Evolutionary conservation across 2,113 vertebrate genomes (phyloP), one percentile per base, ranked within the genome.

Genomic region (Aspiorhynchus laticeps): DNA sequence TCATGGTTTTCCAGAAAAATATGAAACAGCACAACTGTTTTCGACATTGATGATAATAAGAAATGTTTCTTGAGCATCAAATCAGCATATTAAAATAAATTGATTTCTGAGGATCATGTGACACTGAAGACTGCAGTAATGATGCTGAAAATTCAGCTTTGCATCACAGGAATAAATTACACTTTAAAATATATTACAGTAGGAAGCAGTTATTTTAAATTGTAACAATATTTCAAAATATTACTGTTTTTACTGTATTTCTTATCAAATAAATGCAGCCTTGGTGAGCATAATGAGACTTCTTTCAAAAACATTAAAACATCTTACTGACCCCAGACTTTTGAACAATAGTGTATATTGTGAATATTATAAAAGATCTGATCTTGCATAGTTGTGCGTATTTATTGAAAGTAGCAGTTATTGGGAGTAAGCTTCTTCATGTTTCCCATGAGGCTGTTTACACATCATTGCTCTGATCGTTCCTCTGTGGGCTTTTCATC

Each of bases 401-500:
- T 11, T 33, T n/a, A 56, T 17, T 69, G 28, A 12, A 36, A 61
- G 43, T 14, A 80, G 19, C 59, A 28, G 53, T 21, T n/a, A 15
- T 19, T 77, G 24, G 14, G 69, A 89, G 81, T 61, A 36, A 21
- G 77, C 59, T 69, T 87, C 76, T 82, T 12, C 21, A 77, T 84
- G 90, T 90, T 69, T 71, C 88, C 1, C 87, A 80, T 80, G 91
- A 87, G 88, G 91, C 67, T 96, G 96, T 77, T 31, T 28, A 82
- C 83, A 43, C 91, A 91, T 99, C 98, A 84, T 92, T 79, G 87
- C 92, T 89, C 96, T 93, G 96, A 94, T 87, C 79, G 65, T 94
- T 95, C 96, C 87, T 56, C 38, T n/a, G 7, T 31, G 78, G 92
- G 94, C 91, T 93, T 98, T 99, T 93, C 90, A 78, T 90, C 95